Conservation (phyloP, 2,113 vertebrate species). For the Tachysurus vachellii region DNA sequence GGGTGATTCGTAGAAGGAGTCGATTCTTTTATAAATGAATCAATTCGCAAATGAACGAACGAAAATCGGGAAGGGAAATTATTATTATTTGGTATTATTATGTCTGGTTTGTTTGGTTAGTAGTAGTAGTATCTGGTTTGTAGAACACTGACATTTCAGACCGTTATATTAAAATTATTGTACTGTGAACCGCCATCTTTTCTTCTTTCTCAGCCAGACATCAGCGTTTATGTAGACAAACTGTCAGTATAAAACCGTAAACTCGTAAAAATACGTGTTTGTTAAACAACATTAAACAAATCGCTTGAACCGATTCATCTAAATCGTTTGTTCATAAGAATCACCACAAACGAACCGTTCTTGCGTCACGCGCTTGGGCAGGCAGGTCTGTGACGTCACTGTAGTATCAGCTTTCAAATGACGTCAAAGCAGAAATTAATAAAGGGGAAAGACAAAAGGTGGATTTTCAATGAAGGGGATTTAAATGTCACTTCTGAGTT, state of each 20-base stretch:
- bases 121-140: not conserved
- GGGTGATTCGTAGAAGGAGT: not conserved
- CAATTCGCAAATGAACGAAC: not conserved
- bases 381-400: conserved; percentile 23
- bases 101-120: no score
- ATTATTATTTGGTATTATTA: not conserved
- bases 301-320: not conserved
- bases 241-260: not conserved
- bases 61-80: not conserved
- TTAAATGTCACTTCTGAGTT: not conserved
- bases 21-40: not conserved
- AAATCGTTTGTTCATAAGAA: not conserved
- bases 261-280: not conserved
- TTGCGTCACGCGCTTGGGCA: conserved; percentile 28
- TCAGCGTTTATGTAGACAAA: not conserved
- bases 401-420: conserved; percentile 12
- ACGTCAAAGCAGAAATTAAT: conserved; percentile 15
- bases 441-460: not conserved
- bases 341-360: not conserved
- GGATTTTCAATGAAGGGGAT: no score
- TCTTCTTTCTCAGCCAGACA: not conserved
- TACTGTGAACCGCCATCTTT: not conserved
- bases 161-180: not conserved
- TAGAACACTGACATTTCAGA: not conserved
- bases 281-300: not conserved